Conservation (phyloP, 2,888 invertebrate genomes). For the Philhelius pedissequus region DNA sequence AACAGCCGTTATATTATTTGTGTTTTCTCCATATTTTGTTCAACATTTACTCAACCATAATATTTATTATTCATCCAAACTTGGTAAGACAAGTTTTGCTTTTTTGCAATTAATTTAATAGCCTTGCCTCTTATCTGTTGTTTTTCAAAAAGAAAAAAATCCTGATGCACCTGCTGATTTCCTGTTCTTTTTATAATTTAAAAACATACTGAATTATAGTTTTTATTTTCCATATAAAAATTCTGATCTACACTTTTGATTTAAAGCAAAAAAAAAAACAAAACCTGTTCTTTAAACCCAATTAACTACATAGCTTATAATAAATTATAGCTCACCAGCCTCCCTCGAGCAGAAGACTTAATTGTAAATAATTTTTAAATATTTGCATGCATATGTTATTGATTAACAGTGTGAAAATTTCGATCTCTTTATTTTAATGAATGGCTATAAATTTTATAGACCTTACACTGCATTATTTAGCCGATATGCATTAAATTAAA, state of each 20-base stretch:
- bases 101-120: not conserved
- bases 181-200: not conserved
- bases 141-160: not conserved
- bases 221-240: not conserved
- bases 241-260: not conserved
- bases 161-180: not conserved
- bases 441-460: slow-evolving; percentile 22
- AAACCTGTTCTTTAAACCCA: not conserved
- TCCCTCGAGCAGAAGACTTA: not conserved
- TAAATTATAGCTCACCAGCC: slow-evolving; percentile 10
- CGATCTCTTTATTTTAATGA: slow-evolving; percentile 24
- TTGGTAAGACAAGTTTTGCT: not conserved
- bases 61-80: not conserved
- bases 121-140: not conserved
- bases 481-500: not conserved
- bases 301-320: not conserved
- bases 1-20: too few relatives aligned
- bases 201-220: not conserved
- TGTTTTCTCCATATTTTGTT: too few relatives aligned
- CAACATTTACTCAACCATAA: too few relatives aligned
- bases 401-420: slow-evolving; percentile 23
- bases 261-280: too few relatives aligned
- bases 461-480: not conserved
- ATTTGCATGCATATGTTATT: not conserved
- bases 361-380: not conserved